phyloP scores from a whole-genome alignment of 2,113 vertebrate species.

The Cranoglanis bouderius region DNA sequence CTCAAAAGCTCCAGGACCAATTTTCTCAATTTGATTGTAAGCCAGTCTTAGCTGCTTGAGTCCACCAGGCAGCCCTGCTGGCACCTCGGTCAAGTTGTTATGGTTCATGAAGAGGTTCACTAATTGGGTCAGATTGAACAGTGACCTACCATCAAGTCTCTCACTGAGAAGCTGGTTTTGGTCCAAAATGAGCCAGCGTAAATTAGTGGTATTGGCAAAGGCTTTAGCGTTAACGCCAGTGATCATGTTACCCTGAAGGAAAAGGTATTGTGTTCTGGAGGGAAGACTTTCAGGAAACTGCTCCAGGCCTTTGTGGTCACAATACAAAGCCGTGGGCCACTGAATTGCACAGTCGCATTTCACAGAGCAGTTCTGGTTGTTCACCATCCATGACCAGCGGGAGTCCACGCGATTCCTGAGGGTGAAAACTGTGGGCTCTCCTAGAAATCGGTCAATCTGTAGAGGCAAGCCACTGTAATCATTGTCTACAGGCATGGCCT shows the following conservation, averaged over 20 bases:
- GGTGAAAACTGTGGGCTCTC: constrained; percentile 75
- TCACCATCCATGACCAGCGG: constrained; percentile 67
- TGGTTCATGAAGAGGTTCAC: constrained; percentile 72
- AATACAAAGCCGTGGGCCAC: constrained; percentile 76
- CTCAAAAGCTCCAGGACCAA: constrained; percentile 59
- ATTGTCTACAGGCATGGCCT: constrained; percentile 48
- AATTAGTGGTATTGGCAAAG: constrained; percentile 65
- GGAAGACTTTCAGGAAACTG: constrained; percentile 63
- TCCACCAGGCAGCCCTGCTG: constrained; percentile 63
- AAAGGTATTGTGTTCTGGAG: constrained; percentile 68
- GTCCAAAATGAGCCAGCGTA: constrained; percentile 77
- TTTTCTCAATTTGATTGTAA: constrained; percentile 70
- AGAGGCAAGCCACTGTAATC: constrained; percentile 76
- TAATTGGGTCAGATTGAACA: constrained; percentile 68
- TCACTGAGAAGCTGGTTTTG: constrained; percentile 67
- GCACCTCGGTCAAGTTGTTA: constrained; percentile 70
- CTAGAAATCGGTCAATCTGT: constrained; percentile 71
- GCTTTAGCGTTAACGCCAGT: constrained; percentile 55
- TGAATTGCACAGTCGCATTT: constrained; percentile 76
- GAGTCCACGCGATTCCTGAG: constrained; percentile 68
- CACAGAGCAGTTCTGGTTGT: constrained; percentile 63
- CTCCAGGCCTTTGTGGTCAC: constrained; percentile 66
- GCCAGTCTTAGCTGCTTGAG: constrained; percentile 74
- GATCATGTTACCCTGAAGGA: constrained; percentile 75
- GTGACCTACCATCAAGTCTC: constrained; percentile 46